phyloP scores from a whole-genome alignment of 2,113 vertebrate species.

The Paramormyrops kingsleyae region DNA sequence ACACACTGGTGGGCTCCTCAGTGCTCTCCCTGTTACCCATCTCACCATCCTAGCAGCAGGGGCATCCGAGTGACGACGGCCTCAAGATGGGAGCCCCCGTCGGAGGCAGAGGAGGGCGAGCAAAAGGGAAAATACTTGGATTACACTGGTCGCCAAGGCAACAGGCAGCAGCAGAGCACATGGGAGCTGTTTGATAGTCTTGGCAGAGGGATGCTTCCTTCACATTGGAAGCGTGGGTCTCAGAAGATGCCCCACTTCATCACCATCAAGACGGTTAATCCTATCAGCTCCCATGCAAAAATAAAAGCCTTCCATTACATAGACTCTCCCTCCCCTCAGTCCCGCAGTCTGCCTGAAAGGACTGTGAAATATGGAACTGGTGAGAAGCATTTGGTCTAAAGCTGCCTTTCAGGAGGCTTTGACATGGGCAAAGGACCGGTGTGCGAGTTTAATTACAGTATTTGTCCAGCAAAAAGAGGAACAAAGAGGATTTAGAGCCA shows the following conservation, averaged over 20 bases:
- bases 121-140: conserved; percentile 30
- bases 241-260: conserved; percentile 36
- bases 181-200: conserved; percentile 46
- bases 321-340: background rate
- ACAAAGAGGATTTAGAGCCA: background rate
- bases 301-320: conserved; percentile 28
- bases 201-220: conserved; percentile 41
- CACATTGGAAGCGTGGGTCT: conserved; percentile 33
- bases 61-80: conserved; percentile 33
- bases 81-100: conserved; percentile 40
- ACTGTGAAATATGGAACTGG: conserved; percentile 19
- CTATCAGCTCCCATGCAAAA: conserved; percentile 39
- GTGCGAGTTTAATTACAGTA: conserved; percentile 12
- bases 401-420: conserved; percentile 2
- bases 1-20: conserved; percentile 56
- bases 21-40: conserved; percentile 49
- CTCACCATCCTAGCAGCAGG: conserved; percentile 42
- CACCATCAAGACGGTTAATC: conserved; percentile 37
- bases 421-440: background rate
- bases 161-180: conserved; percentile 40
- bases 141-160: conserved; percentile 46
- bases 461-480: conserved; percentile 19
- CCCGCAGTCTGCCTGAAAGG: background rate
- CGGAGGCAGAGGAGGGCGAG: conserved; percentile 9
- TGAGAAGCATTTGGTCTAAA: conserved; percentile 8